phyloP scores from a whole-genome alignment of 1,140 invertebrate species.

The Trialeurodes vaporariorum region DNA sequence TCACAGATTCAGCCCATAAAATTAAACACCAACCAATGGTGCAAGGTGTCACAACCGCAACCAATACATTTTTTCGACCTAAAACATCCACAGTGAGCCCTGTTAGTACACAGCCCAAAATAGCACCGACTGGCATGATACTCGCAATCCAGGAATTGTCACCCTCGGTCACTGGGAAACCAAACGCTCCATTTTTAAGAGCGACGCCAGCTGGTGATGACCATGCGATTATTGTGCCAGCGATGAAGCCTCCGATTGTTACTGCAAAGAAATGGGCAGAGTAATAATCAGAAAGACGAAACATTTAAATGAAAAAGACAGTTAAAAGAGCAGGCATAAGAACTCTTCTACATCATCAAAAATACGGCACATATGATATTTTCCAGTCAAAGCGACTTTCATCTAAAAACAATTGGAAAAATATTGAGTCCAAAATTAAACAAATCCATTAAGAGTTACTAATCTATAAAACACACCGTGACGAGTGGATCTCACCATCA shows the following conservation, averaged over 20 bases:
- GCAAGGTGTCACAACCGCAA: slow-evolving; percentile 56
- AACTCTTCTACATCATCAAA: too few relatives aligned
- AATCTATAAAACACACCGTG: too few relatives aligned
- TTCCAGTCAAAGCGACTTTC: too few relatives aligned
- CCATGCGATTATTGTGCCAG: slow-evolving; percentile 63
- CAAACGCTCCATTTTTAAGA: slow-evolving; percentile 39
- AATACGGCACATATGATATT: too few relatives aligned
- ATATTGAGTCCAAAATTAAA: too few relatives aligned
- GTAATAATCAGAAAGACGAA: too few relatives aligned
- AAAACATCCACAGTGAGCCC: slow-evolving; percentile 46
- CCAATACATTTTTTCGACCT: slow-evolving; percentile 60
- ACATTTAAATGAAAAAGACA: too few relatives aligned
- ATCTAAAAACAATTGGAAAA: too few relatives aligned
- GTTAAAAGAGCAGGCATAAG: too few relatives aligned
- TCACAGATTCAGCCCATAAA: slow-evolving; percentile 45
- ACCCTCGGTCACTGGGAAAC: slow-evolving; percentile 37
- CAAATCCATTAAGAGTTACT: too few relatives aligned
- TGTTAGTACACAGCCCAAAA: slow-evolving; percentile 21
- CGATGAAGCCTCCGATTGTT: slow-evolving; percentile 53
- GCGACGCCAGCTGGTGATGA: slow-evolving; percentile 53
- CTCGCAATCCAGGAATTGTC: slow-evolving; percentile 61
- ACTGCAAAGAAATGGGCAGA: slow-evolving; percentile 19
- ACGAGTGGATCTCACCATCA: too few relatives aligned
- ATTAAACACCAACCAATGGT: slow-evolving; percentile 61
- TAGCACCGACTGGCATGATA: slow-evolving; percentile 53